phyloP scores from a whole-genome alignment of 1,140 invertebrate genomes.

The Kradibia gibbosae region DNA sequence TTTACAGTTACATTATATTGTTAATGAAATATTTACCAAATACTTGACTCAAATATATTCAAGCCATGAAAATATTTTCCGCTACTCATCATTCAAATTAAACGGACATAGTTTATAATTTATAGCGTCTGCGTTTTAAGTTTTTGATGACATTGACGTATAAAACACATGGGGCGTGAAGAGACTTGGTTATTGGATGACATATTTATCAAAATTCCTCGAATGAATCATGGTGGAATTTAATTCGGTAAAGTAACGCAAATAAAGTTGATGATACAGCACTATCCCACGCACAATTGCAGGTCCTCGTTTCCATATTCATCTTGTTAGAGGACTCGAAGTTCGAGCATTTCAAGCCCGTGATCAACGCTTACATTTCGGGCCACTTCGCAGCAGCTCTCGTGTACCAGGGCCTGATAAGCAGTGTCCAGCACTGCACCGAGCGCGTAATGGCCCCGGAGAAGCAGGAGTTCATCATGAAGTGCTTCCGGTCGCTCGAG shows the following conservation, averaged over 20 bases:
- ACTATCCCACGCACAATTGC: constrained; percentile 20
- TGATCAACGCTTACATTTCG: constrained; percentile 96
- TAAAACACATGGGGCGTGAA: no score
- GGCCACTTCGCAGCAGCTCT: constrained; percentile 95
- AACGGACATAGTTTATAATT: no score
- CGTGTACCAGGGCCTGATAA: constrained; percentile 93
- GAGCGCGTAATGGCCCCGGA: constrained; percentile 88
- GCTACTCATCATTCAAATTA: no score
- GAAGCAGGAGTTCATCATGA: constrained; percentile 89
- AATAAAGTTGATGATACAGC: not conserved
- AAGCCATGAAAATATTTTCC: no score
- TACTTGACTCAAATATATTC: no score
- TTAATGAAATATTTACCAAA: no score
- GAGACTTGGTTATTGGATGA: no score
- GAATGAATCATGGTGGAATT: not conserved
- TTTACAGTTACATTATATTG: no score
- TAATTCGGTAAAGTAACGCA: not conserved
- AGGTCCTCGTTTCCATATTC: constrained; percentile 87
- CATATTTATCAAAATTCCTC: no score
- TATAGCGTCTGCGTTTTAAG: no score
- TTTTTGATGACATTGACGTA: no score
- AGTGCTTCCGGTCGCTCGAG: constrained; percentile 92
- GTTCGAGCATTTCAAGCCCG: constrained; percentile 95
- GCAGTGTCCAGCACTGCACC: constrained; percentile 92
- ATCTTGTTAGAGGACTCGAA: constrained; percentile 92